Conservation (phyloP, 2,113 vertebrate genomes). For the Pleuronectes platessa region DNA sequence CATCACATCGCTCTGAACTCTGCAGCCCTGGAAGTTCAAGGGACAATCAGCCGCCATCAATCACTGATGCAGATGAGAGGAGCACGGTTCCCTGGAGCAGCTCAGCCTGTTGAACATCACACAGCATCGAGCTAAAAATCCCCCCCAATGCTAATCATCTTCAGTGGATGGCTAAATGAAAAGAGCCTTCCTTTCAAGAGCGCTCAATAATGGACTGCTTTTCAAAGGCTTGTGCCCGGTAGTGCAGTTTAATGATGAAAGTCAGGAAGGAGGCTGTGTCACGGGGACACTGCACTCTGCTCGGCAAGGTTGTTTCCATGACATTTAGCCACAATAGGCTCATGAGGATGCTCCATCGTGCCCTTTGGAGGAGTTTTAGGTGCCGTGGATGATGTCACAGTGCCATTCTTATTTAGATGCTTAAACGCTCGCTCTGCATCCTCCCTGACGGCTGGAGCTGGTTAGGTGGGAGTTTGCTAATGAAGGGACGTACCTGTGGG, state of each 20-base stretch:
- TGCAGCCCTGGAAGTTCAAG: conserved; percentile 66
- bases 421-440: conserved; percentile 10
- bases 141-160: conserved; percentile 73
- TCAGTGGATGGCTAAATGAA: conserved; percentile 67
- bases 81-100: conserved; percentile 56
- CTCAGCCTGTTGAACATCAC: conserved; percentile 75
- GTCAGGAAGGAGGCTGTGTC: conserved; percentile 54
- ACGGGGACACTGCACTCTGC: conserved; percentile 45
- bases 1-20: conserved; percentile 57
- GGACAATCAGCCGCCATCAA: conserved; percentile 71
- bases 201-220: conserved; percentile 56
- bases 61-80: conserved; percentile 71
- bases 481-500: conserved; percentile 53
- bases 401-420: conserved; percentile 33
- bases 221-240: conserved; percentile 62
- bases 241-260: conserved; percentile 71
- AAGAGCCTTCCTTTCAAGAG: conserved; percentile 68
- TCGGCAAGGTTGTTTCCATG: conserved; percentile 61
- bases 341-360: conserved; percentile 34
- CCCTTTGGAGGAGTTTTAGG: conserved; percentile 24
- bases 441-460: conserved; percentile 16
- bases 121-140: conserved; percentile 65
- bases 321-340: conserved; percentile 52
- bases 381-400: conserved; percentile 14
- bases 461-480: conserved; percentile 43